Evolutionary conservation across 1,140 invertebrate genomes (phyloP).

Genomic region (Uloborus diversus): DNA sequence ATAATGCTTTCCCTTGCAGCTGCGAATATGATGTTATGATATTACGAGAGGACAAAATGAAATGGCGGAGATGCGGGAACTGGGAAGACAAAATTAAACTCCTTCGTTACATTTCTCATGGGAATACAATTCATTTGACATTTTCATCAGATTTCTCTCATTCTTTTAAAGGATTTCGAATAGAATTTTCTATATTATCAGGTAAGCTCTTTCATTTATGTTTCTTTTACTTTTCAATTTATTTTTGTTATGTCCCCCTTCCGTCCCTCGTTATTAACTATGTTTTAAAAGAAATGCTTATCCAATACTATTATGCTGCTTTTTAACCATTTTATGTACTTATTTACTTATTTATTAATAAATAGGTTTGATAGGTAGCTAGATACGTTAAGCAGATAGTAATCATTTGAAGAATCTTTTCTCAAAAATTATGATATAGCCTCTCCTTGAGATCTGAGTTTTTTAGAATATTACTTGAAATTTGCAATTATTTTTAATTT

Average conservation of each 20-base stretch:
- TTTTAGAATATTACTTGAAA: too few species aligned
- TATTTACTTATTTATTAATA: too few species aligned
- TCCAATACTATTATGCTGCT: too few species aligned
- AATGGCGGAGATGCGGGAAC: conserved; percentile 73
- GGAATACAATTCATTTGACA: conserved; percentile 68
- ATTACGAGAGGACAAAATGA: neutral
- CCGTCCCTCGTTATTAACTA: neutral
- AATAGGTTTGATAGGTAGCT: too few species aligned
- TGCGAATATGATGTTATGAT: conserved; percentile 76
- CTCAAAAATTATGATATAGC: too few species aligned
- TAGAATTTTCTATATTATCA: conserved; percentile 70
- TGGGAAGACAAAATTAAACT: conserved; percentile 78
- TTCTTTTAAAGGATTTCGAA: conserved; percentile 76
- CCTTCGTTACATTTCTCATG: conserved; percentile 66
- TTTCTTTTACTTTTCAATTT: neutral
- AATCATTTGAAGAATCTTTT: too few species aligned
- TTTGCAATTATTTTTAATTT: too few species aligned
- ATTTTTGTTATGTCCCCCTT: neutral
- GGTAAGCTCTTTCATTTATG: neutral
- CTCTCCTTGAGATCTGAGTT: too few species aligned
- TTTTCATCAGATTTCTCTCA: conserved; percentile 79
- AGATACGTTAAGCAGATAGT: too few species aligned
- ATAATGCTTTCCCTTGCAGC: too few species aligned
- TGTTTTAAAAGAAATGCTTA: conserved; percentile 24
- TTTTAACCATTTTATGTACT: too few species aligned